Conservation (phyloP, 2,888 invertebrate species). For the Caenorhabditis sp. region DNA sequence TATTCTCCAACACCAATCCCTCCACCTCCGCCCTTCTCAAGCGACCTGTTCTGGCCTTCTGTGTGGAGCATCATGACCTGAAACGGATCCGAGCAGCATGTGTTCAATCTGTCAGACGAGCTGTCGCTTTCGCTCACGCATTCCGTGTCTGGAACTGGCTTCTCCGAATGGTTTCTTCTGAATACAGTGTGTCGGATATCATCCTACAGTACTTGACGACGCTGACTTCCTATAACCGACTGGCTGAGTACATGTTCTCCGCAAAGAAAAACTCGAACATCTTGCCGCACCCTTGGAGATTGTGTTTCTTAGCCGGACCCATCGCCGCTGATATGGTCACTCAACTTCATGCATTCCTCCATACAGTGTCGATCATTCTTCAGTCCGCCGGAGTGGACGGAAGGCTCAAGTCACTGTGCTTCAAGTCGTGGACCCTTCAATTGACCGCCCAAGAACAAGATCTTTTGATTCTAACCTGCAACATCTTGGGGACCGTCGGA, state of each 20-base stretch:
- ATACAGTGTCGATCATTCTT: slow-evolving; percentile 80
- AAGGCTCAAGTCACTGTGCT: slow-evolving; percentile 78
- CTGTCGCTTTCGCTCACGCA: slow-evolving; percentile 83
- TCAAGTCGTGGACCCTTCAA: slow-evolving; percentile 83
- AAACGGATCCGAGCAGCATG: slow-evolving; percentile 89
- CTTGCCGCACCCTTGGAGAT: slow-evolving; percentile 81
- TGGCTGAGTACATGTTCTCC: slow-evolving; percentile 63
- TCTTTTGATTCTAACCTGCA: slow-evolving; percentile 81
- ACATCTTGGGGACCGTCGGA: slow-evolving; percentile 81
- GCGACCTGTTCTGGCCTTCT: slow-evolving; percentile 92
- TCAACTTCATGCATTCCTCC: slow-evolving; percentile 80
- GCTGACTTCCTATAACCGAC: slow-evolving; percentile 76
- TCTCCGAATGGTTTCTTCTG: slow-evolving; percentile 86
- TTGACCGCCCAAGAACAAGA: slow-evolving; percentile 82
- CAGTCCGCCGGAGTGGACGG: slow-evolving; percentile 77
- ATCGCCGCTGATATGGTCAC: slow-evolving; percentile 77
- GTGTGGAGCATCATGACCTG: slow-evolving; percentile 85
- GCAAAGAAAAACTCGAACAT: slow-evolving; percentile 64
- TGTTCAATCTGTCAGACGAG: slow-evolving; percentile 90
- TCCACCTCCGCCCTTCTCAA: slow-evolving; percentile 85
- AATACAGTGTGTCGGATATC: slow-evolving; percentile 91
- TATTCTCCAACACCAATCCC: slow-evolving; percentile 72
- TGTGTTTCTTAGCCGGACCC: slow-evolving; percentile 80
- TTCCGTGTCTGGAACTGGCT: slow-evolving; percentile 94
- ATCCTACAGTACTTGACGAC: slow-evolving; percentile 87